A percentile compares a stretch with the other conserved stretches of the same genome.
Evolutionary conservation across 2,113 vertebrate species (phyloP).

Genomic region (Anolis sagrei): DNA sequence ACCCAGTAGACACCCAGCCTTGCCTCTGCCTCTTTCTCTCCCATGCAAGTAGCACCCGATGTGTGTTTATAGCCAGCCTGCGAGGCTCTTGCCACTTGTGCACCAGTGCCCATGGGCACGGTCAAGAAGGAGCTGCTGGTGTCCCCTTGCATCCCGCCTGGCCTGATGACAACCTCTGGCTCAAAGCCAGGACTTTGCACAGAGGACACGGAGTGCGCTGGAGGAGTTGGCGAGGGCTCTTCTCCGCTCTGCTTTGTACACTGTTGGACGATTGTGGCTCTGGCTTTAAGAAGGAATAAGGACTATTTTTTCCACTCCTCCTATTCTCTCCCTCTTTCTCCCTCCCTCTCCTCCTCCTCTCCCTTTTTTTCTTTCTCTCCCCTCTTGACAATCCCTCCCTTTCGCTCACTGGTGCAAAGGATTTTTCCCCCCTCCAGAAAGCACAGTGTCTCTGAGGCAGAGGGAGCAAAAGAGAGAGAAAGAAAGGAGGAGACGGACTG

Average conservation of each 20-base stretch:
- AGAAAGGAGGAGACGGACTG: constrained; percentile 25
- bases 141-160: constrained; percentile 13
- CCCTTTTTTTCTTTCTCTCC: constrained; percentile 28
- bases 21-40: neutral
- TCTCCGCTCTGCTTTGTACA: constrained; percentile 59
- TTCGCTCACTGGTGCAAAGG: constrained; percentile 46
- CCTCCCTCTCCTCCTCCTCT: constrained; percentile 32
- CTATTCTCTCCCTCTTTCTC: constrained; percentile 44
- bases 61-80: neutral
- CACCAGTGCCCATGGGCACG: neutral
- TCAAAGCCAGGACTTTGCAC: constrained; percentile 11
- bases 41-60: neutral
- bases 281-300: constrained; percentile 29
- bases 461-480: constrained; percentile 38
- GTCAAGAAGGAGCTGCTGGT: neutral
- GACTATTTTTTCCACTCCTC: constrained; percentile 27
- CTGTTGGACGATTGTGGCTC: constrained; percentile 47
- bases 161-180: constrained; percentile 21
- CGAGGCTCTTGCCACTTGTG: neutral
- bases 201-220: constrained; percentile 32
- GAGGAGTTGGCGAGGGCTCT: constrained; percentile 58
- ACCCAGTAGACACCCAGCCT: neutral
- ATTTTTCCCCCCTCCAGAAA: constrained; percentile 36
- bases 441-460: constrained; percentile 47
- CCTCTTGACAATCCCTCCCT: constrained; percentile 52